Percentiles rank a stretch among this genome's conserved stretches.
These are phyloP conservation scores for Tricholaema leucomelas DNA, from an alignment of 2,113 vertebrate genomes.

Conservation along the genomic window DNA sequence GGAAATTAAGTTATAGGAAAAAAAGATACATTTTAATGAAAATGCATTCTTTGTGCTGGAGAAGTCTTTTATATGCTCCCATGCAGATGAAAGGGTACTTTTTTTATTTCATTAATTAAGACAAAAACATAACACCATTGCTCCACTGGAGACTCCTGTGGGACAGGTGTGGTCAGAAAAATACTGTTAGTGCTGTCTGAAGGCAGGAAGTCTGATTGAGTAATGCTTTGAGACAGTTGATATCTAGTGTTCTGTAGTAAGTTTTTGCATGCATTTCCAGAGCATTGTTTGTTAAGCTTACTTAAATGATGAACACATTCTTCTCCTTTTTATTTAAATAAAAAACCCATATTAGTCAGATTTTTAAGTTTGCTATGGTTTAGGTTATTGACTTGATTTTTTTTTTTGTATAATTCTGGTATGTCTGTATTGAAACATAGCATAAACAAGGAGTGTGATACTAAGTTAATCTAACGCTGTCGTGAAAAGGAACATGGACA, in stretches of 20 bases:
- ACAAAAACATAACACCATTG: conserved; percentile 64
- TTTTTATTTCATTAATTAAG: conserved; percentile 25
- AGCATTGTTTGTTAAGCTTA: not conserved
- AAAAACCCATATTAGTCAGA: not conserved
- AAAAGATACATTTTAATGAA: conserved; percentile 60
- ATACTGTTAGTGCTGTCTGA: conserved; percentile 35
- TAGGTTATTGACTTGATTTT: not conserved
- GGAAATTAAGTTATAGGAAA: conserved; percentile 50
- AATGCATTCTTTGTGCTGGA: conserved; percentile 18
- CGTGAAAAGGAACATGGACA: not conserved
- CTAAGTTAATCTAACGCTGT: not conserved
- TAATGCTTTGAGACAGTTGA: not conserved
- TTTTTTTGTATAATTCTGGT: not conserved
- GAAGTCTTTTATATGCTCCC: conserved; percentile 4
- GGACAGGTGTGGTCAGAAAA: conserved; percentile 67
- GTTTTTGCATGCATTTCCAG: not conserved
- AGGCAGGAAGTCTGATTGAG: conserved; percentile 11
- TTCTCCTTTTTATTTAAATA: not conserved
- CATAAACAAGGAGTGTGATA: not conserved
- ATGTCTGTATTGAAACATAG: not conserved
- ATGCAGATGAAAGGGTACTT: conserved; percentile 50
- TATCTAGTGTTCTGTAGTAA: not conserved
- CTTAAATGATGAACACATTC: not conserved
- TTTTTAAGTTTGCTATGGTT: not conserved
- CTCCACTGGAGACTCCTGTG: conserved; percentile 48